phyloP scores from a whole-genome alignment of 1,140 invertebrate species.

The Ceratitis capitata region DNA sequence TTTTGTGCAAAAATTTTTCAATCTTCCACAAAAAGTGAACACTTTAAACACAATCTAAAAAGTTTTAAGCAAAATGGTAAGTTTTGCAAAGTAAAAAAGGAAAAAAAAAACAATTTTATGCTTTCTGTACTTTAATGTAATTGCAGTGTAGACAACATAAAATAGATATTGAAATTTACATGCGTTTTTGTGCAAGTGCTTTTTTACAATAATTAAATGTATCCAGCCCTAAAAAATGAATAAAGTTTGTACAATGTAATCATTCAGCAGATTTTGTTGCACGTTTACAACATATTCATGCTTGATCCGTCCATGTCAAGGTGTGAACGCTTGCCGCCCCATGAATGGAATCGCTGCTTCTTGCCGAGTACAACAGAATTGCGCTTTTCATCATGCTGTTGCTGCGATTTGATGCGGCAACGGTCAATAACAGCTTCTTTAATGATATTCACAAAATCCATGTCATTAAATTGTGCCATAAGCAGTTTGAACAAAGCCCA shows the following conservation, averaged over 20 bases:
- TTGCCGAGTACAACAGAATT: constrained; percentile 61
- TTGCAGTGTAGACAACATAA: neutral
- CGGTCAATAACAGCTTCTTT: constrained; percentile 60
- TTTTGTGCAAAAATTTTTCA: neutral
- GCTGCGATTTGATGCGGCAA: constrained; percentile 54
- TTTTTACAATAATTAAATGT: neutral
- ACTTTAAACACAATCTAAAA: neutral
- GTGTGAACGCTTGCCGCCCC: constrained; percentile 61
- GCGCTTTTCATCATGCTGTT: constrained; percentile 60
- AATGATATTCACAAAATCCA: constrained; percentile 55
- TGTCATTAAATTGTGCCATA: constrained; percentile 62
- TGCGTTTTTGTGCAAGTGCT: neutral
- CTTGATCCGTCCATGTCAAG: neutral
- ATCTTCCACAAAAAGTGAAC: neutral
- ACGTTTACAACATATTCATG: neutral
- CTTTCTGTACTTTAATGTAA: constrained; percentile 37
- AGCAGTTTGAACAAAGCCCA: constrained; percentile 62
- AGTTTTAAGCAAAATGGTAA: neutral
- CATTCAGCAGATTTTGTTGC: neutral
- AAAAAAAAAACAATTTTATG: neutral
- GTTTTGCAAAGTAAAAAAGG: neutral
- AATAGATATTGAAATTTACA: neutral
- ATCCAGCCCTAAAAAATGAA: neutral
- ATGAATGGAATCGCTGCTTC: constrained; percentile 64
- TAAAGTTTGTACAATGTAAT: neutral